Evolutionary conservation across 2,888 invertebrate genomes (phyloP), one percentile per base, ranked within the genome.

Genomic region (Ormia ochracea): DNA sequence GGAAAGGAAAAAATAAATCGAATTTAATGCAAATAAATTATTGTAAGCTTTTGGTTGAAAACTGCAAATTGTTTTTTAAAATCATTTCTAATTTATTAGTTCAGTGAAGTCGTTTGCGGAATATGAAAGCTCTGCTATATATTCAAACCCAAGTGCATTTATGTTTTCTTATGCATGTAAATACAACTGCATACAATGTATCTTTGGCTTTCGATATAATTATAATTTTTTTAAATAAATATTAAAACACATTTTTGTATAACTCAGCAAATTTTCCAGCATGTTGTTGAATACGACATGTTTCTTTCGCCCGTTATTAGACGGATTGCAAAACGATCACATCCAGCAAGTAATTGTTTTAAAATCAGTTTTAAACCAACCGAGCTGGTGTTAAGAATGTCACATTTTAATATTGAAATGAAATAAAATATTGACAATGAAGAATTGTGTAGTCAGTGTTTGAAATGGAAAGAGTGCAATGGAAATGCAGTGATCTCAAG

Each of bases 351-450:
- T 52, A 50, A 38, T 63, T 63, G 17, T 41, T 54, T 63, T 38
- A 63, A 72, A 76, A 63, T 80, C 45, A 80, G 80, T 80, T 68
- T 73, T 43, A 61, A 76, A 38, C 31, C 56, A 63, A 68, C 72
- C 36, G 63, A 63, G 80, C 56, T 80, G 43, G 56, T 43, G 80
- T 69, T 68, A 73, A 80, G 80, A 80, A 68, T 76, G 68, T 73
- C 76, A 56, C 21, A 73, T 68, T 63, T 68, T 2, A 61, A 63
- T 38, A 26, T 14, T 9, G 19, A 14, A 23, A 54, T 19, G 38
- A 59, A 38, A 6, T 10, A 14, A 31, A 4, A 41, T 56, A 1
- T 1, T 14, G 26, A 43, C 1, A 28, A 17, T 19, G 1, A 48
- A 28, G 4, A 48, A 48, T n/a, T 19, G 2, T 38, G n/a, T 48